A percentile compares a stretch with the other conserved stretches of the same genome.
Evolutionary conservation across 2,888 invertebrate species (phyloP).

Genomic region (Xanthostigma xanthostigma): DNA sequence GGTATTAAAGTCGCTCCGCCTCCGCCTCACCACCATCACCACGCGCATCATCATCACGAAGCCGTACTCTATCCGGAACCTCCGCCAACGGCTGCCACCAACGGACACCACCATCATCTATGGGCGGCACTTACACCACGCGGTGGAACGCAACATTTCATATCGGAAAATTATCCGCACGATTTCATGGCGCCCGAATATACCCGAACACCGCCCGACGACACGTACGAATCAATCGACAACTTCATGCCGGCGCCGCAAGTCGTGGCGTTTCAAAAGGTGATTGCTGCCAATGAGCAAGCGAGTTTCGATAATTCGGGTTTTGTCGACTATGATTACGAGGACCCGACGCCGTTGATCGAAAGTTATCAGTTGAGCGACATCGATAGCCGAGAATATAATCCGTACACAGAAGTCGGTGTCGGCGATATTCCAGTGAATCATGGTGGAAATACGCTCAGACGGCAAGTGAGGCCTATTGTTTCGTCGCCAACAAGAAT

Average conservation of each 20-base stretch:
- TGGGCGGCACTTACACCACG: constrained; percentile 78
- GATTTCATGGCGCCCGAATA: constrained; percentile 26
- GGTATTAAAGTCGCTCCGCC: background rate
- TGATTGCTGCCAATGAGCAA: constrained; percentile 7
- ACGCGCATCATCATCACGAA: constrained; percentile 26
- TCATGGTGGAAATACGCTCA: constrained; percentile 22
- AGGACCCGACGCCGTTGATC: constrained; percentile 61
- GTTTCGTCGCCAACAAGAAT: constrained; percentile 71
- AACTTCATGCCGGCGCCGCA: constrained; percentile 26
- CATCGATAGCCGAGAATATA: constrained; percentile 32
- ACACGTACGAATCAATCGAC: constrained; percentile 58
- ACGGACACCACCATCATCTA: constrained; percentile 42
- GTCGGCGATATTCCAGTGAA: constrained; percentile 14
- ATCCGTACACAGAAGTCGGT: constrained; percentile 18
- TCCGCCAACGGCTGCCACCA: constrained; percentile 24
- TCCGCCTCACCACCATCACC: constrained; percentile 12
- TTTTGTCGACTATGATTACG: constrained; percentile 68
- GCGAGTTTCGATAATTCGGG: constrained; percentile 54
- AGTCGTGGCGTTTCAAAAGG: background rate
- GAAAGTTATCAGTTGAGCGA: constrained; percentile 53
- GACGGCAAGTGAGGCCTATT: constrained; percentile 39
- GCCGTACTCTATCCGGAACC: constrained; percentile 30
- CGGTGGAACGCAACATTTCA: constrained; percentile 61
- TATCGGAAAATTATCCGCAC: constrained; percentile 47
- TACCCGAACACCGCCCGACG: constrained; percentile 35